Evolutionary conservation across 2,888 invertebrate genomes (phyloP), one percentile per base, ranked within the genome.

Genomic region (Gasteruption jaculator): DNA sequence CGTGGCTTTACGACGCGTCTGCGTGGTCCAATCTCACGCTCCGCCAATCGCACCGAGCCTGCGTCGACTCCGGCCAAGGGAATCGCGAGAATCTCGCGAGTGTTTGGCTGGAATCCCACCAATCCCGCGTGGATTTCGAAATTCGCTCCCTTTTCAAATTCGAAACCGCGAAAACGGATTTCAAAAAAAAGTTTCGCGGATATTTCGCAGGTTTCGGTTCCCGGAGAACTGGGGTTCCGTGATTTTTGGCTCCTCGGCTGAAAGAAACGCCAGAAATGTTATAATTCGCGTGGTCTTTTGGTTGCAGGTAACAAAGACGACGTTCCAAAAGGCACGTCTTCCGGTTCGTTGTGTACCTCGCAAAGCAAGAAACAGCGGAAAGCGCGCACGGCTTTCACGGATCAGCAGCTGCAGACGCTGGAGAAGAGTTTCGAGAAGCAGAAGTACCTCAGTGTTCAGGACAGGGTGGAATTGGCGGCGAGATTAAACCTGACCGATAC

Each of bases 331-430:
- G 80, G 83, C 42, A 81, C 79, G 39, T 76, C 74, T 21, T 74
- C 76, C 31, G 74, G 73, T 60, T 76, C 74, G 64, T 75, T 59
- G 45, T 74, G 71, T 54, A 73, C 65, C 61, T 73, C 74, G 4
- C 76, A 88, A 54, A 85, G 83, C 61, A 95, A 95, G 78, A 96
- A 96, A 73, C 94, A 95, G 65, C 76, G 96, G 50, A 96, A 96
- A 75, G 96, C 96, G 30, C 76, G 96, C 46, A 96, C 96, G 16
- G 99, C 99, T 29, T 99, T 99, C 78, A 97, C 97, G 29, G 99
- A 99, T 76, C 91, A 96, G 71, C 96, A 97, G 72, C 80, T 96
- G 49, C 92, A 92, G 70, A 93, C 94, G 14, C 74, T 97, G 64
- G 96, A 97, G 75, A 93, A 94, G 73, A 92, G 90, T 54, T 97